Evolutionary conservation across 2,888 invertebrate genomes (phyloP).

Genomic region (Athalia circularis): DNA sequence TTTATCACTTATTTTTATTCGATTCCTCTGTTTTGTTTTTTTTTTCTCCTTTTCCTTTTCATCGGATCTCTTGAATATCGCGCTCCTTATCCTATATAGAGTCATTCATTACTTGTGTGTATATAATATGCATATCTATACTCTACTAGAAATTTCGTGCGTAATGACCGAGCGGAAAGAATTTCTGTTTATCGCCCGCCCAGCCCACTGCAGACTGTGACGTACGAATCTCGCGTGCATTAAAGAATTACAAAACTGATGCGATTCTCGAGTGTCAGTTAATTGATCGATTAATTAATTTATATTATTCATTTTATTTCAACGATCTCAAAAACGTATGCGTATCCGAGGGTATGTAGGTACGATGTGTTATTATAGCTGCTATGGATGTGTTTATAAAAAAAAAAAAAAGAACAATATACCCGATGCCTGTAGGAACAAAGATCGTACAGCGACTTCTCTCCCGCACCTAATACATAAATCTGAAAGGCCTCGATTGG

Average conservation of each 20-base stretch:
- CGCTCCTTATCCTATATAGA: background rate
- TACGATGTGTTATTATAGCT: no score
- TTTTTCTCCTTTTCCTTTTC: background rate
- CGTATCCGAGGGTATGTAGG: no score
- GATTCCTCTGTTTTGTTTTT: background rate
- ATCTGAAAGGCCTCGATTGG: conserved; percentile 57
- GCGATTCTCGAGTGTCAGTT: no score
- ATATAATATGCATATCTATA: background rate
- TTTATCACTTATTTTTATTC: background rate
- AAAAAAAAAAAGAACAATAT: background rate
- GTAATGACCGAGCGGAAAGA: conserved; percentile 33
- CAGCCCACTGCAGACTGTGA: conserved; percentile 3
- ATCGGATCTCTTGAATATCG: background rate
- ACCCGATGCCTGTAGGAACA: conserved; percentile 30
- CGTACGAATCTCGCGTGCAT: background rate
- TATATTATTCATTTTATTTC: no score
- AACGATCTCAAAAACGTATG: no score
- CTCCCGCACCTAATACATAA: conserved; percentile 59
- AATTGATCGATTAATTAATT: no score
- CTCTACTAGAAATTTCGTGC: conserved; percentile 35
- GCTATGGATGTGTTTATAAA: background rate
- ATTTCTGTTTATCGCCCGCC: conserved; percentile 27
- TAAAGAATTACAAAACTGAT: no score
- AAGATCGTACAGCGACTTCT: conserved; percentile 41
- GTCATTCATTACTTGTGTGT: background rate